Evolutionary conservation across 1,140 invertebrate genomes (phyloP), one percentile per base, ranked within the genome.

Genomic region (Cataglyphis hispanica): DNA sequence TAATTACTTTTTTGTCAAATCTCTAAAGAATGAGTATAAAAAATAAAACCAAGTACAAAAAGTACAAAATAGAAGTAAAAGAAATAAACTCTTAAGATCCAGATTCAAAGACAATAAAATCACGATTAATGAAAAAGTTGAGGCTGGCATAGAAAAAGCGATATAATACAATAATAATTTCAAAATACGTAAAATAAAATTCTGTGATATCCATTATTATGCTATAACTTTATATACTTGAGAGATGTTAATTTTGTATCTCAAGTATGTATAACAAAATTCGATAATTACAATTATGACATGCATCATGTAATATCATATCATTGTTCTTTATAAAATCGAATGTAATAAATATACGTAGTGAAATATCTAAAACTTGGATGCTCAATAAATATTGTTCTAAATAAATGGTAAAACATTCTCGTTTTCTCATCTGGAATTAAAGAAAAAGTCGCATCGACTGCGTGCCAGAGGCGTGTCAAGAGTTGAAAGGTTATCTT

Each of bases 401-500:
- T 74, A 74, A 74, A 58, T 74, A 85, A 84, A 72, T 72, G 77
- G 64, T 37, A 31, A 84, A 37, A 85, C 64, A 69, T 58, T 84
- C 63, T 61, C 34, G 46, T 87, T 88, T 78, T 76, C 66, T 72
- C 58, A 27, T n/a, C 11, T 46, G n/a, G 19, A 74, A 63, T 56
- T n/a, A 53, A 72, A 56, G 58, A 58, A 87, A 81, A 60, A 77
- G 40, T 60, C 11, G 27, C 61, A 64, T 40, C 34, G 43, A 66
- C 37, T 66, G 66, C 56, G 53, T 84, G 27, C 37, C 64, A 37
- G 8, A 37, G 56, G 16, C 69, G 64, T 86, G 56, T 53, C 69
- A 40, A 27, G 67, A 50, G 37, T 89, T 70, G 43, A 88, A 69
- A 86, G 84, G 75, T 61, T 86, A 89, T 88, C 87, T 27, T 27